A percentile compares a stretch with the other conserved stretches of the same genome.
Evolutionary conservation across 2,888 invertebrate species (phyloP).

Genomic region (Atrina japonica): DNA sequence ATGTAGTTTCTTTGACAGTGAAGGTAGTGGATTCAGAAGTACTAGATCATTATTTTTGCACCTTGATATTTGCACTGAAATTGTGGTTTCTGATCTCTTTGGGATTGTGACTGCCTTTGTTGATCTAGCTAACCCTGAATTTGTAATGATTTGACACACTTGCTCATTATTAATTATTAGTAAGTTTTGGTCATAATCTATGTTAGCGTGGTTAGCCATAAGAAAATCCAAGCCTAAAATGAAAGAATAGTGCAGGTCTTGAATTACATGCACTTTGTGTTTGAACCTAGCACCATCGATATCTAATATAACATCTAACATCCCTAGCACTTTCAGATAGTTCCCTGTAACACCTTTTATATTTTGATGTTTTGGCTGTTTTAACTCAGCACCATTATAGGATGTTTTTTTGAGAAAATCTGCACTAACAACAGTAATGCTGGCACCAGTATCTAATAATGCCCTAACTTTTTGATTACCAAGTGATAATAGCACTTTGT

Average conservation of each 20-base stretch:
- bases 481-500: slow-evolving; percentile 9
- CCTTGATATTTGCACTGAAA: background rate
- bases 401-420: too few relatives aligned
- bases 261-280: slow-evolving; percentile 12
- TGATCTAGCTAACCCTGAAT: slow-evolving; percentile 6
- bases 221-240: background rate
- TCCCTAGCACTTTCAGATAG: slow-evolving; percentile 12
- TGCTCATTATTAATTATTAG: slow-evolving; percentile 11
- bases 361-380: background rate
- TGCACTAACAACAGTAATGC: background rate
- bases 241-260: too few relatives aligned
- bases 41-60: slow-evolving; percentile 6
- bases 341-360: slow-evolving; percentile 14
- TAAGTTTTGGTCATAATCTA: background rate
- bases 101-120: background rate
- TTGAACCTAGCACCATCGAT: slow-evolving; percentile 1
- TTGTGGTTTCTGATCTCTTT: slow-evolving; percentile 1
- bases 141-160: slow-evolving; percentile 6
- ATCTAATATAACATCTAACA: background rate
- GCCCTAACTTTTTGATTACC: too few relatives aligned
- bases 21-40: slow-evolving; percentile 5
- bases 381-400: too few relatives aligned
- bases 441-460: too few relatives aligned
- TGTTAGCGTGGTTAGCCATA: background rate
- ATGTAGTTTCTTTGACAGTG: background rate